phyloP scores from a whole-genome alignment of 1,140 invertebrate genomes.

The Drosophila paulistorum region DNA sequence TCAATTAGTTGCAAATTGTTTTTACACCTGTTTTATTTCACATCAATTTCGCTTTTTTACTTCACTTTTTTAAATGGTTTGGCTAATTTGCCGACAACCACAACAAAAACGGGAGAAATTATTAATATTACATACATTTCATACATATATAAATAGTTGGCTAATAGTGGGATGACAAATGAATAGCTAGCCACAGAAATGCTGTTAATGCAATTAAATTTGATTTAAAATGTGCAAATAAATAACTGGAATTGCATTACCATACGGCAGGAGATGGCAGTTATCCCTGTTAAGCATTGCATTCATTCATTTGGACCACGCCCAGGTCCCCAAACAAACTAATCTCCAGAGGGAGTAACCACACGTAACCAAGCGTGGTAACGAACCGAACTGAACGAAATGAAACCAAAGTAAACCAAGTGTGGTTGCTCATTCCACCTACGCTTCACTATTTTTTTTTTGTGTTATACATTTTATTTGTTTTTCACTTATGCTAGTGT shows the following conservation, averaged over 20 bases:
- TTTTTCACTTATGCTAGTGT: not conserved
- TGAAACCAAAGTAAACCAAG: not conserved
- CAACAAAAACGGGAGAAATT: not conserved
- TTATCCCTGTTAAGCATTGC: slow-evolving; percentile 34
- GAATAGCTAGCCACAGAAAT: slow-evolving; percentile 36
- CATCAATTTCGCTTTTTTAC: slow-evolving; percentile 17
- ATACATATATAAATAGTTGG: too few relatives aligned
- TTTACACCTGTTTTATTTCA: slow-evolving; percentile 58
- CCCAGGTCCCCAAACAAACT: slow-evolving; percentile 39
- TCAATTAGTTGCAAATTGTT: slow-evolving; percentile 75
- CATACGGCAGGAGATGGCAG: slow-evolving; percentile 42
- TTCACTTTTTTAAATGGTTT: slow-evolving; percentile 28
- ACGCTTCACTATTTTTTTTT: not conserved
- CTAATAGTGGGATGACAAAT: slow-evolving; percentile 19
- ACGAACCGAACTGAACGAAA: slow-evolving; percentile 1
- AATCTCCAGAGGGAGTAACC: slow-evolving; percentile 6
- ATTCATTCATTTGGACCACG: slow-evolving; percentile 41
- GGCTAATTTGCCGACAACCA: slow-evolving; percentile 45
- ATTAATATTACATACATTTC: slow-evolving; percentile 7
- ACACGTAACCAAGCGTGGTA: slow-evolving; percentile 12
- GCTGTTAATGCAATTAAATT: slow-evolving; percentile 33
- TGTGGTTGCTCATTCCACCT: slow-evolving; percentile 15
- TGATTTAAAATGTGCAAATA: slow-evolving; percentile 30
- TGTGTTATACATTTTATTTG: not conserved
- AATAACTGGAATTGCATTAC: slow-evolving; percentile 9